A percentile compares a stretch with the other conserved stretches of the same genome.
These are phyloP conservation scores for Drosophila sp. DNA, from an alignment of 1,140 invertebrate species.

Conservation along the genomic window DNA sequence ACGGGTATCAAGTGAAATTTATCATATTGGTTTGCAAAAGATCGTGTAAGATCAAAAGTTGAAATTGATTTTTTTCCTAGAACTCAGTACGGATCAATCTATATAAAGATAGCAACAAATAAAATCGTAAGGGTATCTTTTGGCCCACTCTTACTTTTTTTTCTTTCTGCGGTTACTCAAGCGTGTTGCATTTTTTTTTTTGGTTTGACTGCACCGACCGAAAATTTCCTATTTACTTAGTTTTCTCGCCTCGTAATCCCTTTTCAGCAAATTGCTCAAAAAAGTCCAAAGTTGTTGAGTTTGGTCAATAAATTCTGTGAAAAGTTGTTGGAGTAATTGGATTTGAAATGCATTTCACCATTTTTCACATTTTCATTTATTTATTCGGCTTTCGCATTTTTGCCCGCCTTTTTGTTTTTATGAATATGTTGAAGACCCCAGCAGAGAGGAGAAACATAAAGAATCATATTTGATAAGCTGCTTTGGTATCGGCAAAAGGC, in stretches of 20 bases:
- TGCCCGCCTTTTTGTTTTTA: not conserved
- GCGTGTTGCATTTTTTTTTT: conserved; percentile 47
- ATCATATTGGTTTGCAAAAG: no score
- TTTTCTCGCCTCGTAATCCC: conserved; percentile 40
- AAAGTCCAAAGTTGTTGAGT: conserved; percentile 67
- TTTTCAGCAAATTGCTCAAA: conserved; percentile 52
- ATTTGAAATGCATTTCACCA: conserved; percentile 33
- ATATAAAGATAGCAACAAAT: no score
- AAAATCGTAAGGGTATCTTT: not conserved
- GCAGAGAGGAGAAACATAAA: conserved; percentile 14
- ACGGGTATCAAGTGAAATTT: no score
- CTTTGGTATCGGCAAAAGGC: conserved; percentile 26
- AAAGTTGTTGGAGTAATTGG: conserved; percentile 53
- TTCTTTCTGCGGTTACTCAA: conserved; percentile 50
- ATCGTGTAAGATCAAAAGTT: no score
- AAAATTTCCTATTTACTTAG: conserved; percentile 48
- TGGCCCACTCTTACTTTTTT: not conserved
- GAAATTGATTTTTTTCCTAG: no score
- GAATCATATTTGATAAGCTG: conserved; percentile 45
- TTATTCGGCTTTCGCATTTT: conserved; percentile 19
- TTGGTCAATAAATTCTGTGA: conserved; percentile 49
- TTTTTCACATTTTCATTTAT: conserved; percentile 19
- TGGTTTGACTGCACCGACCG: conserved; percentile 24
- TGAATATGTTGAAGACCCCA: not conserved
- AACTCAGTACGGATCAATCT: no score